These are phyloP conservation scores for Drosophila quinaria DNA, from an alignment of 2,888 invertebrate species.

Conservation along the genomic window DNA sequence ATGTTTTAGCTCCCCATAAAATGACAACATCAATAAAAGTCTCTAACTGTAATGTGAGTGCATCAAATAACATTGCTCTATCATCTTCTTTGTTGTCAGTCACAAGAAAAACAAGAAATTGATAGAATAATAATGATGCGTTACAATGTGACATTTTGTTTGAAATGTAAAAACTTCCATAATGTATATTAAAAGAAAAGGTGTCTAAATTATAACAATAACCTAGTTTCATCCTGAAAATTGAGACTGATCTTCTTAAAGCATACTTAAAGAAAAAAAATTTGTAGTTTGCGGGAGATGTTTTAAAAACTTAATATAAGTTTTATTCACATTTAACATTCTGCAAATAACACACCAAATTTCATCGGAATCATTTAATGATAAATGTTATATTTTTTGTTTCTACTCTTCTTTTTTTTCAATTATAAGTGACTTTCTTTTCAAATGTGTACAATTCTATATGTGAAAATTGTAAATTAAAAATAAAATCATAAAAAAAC, in stretches of 20 bases:
- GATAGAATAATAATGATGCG: constrained; percentile 26
- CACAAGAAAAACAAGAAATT: constrained; percentile 14
- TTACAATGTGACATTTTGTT: constrained; percentile 20
- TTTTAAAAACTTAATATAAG: no score
- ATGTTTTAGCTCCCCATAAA: constrained; percentile 45
- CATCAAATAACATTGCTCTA: constrained; percentile 45
- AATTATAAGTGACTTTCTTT: no score
- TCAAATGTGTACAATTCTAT: no score
- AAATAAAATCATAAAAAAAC: no score
- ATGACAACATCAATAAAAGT: constrained; percentile 61
- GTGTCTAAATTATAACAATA: background rate
- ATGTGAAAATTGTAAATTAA: no score
- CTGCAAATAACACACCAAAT: no score
- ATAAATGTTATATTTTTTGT: background rate
- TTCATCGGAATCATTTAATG: background rate
- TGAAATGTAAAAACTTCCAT: background rate
- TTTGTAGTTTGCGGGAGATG: no score
- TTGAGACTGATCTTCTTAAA: background rate
- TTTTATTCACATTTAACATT: no score
- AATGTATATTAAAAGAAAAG: background rate
- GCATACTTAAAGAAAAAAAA: background rate
- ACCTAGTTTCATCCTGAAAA: background rate
- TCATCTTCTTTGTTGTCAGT: constrained; percentile 29
- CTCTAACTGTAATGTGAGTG: constrained; percentile 37
- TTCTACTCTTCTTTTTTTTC: no score